phyloP scores from a whole-genome alignment of 2,113 vertebrate genomes.

The Macroglossus sobrinus region DNA sequence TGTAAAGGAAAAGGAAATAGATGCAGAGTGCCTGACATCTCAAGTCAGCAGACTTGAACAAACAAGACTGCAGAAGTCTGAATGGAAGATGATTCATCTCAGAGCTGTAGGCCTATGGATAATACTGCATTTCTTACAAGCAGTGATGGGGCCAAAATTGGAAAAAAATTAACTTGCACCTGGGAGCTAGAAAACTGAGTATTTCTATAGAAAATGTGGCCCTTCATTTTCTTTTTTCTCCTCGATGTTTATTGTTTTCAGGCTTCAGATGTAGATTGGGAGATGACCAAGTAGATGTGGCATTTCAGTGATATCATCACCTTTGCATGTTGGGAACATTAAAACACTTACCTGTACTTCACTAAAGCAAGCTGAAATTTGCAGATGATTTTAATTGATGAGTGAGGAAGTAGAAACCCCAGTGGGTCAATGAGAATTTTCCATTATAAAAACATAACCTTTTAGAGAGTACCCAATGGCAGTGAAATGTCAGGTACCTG shows the following conservation, averaged over 20 bases:
- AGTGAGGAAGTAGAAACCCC: slow-evolving; percentile 53
- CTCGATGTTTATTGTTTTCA: not conserved
- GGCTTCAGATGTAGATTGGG: not conserved
- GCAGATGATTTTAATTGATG: slow-evolving; percentile 67
- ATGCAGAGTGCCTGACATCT: slow-evolving; percentile 30
- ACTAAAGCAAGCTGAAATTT: slow-evolving; percentile 66
- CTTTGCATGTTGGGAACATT: not conserved
- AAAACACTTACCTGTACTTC: slow-evolving; percentile 39
- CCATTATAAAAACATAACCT: slow-evolving; percentile 72
- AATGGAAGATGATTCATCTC: not conserved
- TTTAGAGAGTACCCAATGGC: slow-evolving; percentile 47
- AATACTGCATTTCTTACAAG: not conserved
- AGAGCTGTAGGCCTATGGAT: not conserved
- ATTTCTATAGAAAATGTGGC: not conserved
- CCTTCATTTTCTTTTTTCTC: not conserved
- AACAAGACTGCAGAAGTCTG: not conserved
- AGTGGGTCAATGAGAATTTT: slow-evolving; percentile 53
- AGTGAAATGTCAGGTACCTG: slow-evolving; percentile 48
- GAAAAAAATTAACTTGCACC: not conserved
- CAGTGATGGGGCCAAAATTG: not conserved
- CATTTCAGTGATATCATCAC: not conserved
- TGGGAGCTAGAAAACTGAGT: not conserved
- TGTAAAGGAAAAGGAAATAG: slow-evolving; percentile 72
- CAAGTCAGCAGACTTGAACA: not conserved
- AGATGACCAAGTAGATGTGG: not conserved